Base-by-base conservation (phyloP, 1,140 invertebrate species). In the Plodia interpunctella region DNA sequence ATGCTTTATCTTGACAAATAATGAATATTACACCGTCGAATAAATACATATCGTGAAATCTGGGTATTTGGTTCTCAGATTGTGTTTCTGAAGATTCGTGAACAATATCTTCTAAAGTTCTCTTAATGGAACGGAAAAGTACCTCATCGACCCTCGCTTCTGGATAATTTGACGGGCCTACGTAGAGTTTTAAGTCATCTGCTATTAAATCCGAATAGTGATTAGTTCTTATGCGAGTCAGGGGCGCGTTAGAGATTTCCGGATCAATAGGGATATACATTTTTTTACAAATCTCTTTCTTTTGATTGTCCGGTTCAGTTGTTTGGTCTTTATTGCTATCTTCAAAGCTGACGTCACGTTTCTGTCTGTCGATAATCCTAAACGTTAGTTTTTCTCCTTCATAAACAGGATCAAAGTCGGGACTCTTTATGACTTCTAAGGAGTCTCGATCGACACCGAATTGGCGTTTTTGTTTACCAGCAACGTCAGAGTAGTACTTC, bases 1-100 rank as follows among this genome's bases (percentile, higher is more conserved):
- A 75, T 18, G 18, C 1, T 61, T 82, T 70, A 55, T 81, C 63
- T 18, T 74, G 65, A 28, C 83, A 84, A 18, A 88, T 87, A 9
- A 86, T 74, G 51, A 88, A 88, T n/a, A 88, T 81, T 0, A 86
- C 82, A 15, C 86, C 86, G 35, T 88, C 86, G 28, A 83, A 86
- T 44, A 87, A 56, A 51, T 88, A 87, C 21, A 87, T 74, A 35
- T 88, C 86, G 50, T 86, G 78, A 10, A 87, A 73, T 62, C 72
- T 81, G 0, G 83, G 86, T 35, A 79, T 52, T 54, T 5, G 67
- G 9, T 5, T 59, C 63, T 2, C 64, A 63, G 19, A 65, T 65
- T 4, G 65, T 68, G 8, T 72, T 51, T 51, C 49, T 32, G 1
- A 53, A 6, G 54, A 62, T 10, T 79, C 69, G 15, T 74, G 62